phyloP scores from a whole-genome alignment of 2,797 vertebrate species.

The Enteromius afrohamiltoni region DNA sequence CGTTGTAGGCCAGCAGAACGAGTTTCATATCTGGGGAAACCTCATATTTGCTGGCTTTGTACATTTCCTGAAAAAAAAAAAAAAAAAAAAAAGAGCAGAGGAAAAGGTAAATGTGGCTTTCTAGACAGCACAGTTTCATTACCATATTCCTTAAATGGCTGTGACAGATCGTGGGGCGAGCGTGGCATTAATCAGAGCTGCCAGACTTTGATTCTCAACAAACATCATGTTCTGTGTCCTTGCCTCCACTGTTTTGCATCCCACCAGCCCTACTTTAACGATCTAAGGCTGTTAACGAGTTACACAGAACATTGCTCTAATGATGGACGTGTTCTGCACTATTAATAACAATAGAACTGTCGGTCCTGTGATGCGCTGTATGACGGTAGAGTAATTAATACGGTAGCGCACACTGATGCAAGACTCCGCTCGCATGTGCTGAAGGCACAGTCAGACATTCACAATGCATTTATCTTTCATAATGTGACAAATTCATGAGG shows the following conservation, averaged over 20 bases:
- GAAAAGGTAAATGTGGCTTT: constrained; percentile 50
- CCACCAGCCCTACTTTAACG: constrained; percentile 6
- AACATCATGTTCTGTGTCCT: constrained; percentile 70
- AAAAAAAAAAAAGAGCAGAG: constrained; percentile 60
- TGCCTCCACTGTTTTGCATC: constrained; percentile 41
- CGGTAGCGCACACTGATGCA: constrained; percentile 25
- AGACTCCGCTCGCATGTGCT: background rate
- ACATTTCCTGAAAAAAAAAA: constrained; percentile 85
- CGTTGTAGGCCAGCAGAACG: constrained; percentile 90
- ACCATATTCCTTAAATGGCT: constrained; percentile 63
- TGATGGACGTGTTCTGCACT: constrained; percentile 62
- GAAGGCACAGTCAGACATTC: background rate
- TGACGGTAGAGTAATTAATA: constrained; percentile 54
- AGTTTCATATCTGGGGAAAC: constrained; percentile 94
- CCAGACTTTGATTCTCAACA: constrained; percentile 58
- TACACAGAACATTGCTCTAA: constrained; percentile 52
- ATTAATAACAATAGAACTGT: constrained; percentile 52
- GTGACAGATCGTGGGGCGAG: constrained; percentile 70
- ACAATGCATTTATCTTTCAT: constrained; percentile 2
- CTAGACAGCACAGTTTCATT: constrained; percentile 70
- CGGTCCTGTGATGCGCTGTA: constrained; percentile 64
- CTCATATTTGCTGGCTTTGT: constrained; percentile 92
- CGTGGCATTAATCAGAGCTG: constrained; percentile 70
- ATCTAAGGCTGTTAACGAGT: constrained; percentile 50
- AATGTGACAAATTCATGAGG: background rate